These are phyloP conservation scores for Helogale parvula DNA, from an alignment of 2,113 vertebrate genomes.

Conservation along the genomic window DNA sequence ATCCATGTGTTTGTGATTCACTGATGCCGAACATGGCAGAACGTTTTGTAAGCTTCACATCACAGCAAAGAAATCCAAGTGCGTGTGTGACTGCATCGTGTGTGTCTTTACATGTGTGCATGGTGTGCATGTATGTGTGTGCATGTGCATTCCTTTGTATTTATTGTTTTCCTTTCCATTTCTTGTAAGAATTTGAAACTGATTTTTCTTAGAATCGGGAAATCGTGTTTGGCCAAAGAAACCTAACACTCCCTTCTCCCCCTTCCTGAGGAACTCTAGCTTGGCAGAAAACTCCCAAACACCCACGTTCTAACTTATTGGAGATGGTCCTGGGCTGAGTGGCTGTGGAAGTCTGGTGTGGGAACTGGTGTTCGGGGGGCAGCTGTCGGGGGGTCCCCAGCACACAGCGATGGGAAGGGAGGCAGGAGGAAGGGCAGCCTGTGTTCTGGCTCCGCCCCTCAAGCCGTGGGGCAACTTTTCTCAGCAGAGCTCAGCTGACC, in stretches of 20 bases:
- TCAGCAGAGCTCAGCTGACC: not conserved
- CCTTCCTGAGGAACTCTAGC: conserved; percentile 64
- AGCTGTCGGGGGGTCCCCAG: not conserved
- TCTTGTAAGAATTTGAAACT: conserved; percentile 57
- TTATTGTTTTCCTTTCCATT: conserved; percentile 17
- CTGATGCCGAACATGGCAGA: conserved; percentile 6
- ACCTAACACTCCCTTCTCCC: conserved; percentile 38
- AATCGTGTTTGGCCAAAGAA: conserved; percentile 70
- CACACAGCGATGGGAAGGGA: not conserved
- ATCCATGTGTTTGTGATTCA: conserved; percentile 77
- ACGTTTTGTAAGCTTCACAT: conserved; percentile 39
- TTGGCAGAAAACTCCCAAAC: conserved; percentile 75
- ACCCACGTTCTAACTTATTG: conserved; percentile 72
- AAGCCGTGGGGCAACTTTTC: not conserved
- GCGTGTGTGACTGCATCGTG: not conserved
- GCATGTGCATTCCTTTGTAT: not conserved
- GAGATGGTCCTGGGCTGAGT: conserved; percentile 53
- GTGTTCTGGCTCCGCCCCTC: not conserved
- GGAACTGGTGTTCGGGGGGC: conserved; percentile 46
- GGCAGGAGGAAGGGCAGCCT: not conserved
- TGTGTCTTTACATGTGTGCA: not conserved
- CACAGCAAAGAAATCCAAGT: not conserved
- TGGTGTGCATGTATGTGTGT: not conserved
- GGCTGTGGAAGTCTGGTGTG: conserved; percentile 15
- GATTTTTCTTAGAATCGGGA: conserved; percentile 73